phyloP scores from a whole-genome alignment of 2,797 vertebrate genomes.

The Phylloscopus collybita region DNA sequence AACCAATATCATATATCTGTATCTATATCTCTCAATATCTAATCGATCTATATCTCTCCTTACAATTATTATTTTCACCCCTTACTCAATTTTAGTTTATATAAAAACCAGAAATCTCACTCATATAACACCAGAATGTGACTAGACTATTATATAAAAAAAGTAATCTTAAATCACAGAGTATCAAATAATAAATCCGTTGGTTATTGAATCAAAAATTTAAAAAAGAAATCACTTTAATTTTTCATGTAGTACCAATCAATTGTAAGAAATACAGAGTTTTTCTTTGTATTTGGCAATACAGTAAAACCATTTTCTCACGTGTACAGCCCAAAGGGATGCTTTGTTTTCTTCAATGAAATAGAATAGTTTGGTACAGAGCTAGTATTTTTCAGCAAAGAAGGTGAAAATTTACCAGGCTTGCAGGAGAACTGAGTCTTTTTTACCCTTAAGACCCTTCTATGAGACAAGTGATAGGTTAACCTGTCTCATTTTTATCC shows the following conservation, averaged over 20 bases:
- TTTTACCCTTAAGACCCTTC: slow-evolving; percentile 2
- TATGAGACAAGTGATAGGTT: slow-evolving; percentile 23
- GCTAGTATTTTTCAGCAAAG: neutral
- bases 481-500: slow-evolving; percentile 42
- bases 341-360: neutral
- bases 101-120: neutral
- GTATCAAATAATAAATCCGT: neutral
- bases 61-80: neutral
- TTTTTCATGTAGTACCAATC: neutral
- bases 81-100: slow-evolving; percentile 11
- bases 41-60: neutral
- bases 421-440: neutral
- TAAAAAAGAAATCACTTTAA: neutral
- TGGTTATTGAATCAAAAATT: neutral
- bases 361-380: neutral
- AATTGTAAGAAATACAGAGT: neutral
- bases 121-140: neutral
- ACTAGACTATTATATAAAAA: neutral
- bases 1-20: neutral
- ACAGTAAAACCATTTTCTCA: neutral
- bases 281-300: neutral
- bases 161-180: neutral
- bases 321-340: neutral
- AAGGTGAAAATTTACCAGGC: neutral
- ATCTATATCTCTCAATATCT: neutral